These are phyloP conservation scores for Pseudomugil tenellus DNA, from an alignment of 2,797 vertebrate species.

Conservation along the genomic window DNA sequence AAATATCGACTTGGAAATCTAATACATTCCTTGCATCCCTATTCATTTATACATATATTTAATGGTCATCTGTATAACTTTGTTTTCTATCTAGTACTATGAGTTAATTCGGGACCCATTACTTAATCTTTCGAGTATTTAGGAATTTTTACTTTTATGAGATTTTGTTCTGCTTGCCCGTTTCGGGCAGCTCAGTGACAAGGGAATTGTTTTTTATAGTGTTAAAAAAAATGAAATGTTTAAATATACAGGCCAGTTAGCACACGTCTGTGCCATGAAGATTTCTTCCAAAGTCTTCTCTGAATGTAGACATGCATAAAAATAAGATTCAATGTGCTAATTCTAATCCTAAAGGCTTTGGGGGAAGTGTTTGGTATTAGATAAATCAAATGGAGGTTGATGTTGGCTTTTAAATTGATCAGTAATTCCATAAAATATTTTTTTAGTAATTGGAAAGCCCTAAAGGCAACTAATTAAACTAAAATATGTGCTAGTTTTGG, in stretches of 20 bases:
- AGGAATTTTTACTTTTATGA: too few relatives aligned
- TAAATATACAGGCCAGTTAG: too few relatives aligned
- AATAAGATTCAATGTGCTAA: neutral
- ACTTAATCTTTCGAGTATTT: too few relatives aligned
- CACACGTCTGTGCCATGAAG: too few relatives aligned
- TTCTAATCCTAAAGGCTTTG: neutral
- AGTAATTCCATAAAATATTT: slow-evolving; percentile 8
- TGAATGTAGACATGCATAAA: neutral
- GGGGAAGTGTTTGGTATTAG: neutral
- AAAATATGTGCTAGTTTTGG: slow-evolving; percentile 1
- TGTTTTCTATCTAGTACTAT: neutral
- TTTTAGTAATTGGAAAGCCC: neutral
- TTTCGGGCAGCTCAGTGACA: too few relatives aligned
- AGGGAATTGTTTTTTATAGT: too few relatives aligned
- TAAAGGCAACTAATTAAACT: slow-evolving; percentile 1
- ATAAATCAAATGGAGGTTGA: slow-evolving; percentile 9
- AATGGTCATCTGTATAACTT: neutral
- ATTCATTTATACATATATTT: neutral
- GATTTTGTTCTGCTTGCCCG: too few relatives aligned
- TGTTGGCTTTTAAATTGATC: slow-evolving; percentile 15
- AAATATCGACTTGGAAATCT: neutral
- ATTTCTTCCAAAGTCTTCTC: too few relatives aligned
- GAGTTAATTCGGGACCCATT: too few relatives aligned
- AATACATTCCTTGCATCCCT: neutral
- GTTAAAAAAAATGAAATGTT: too few relatives aligned